These are phyloP conservation scores for Pteronura brasiliensis DNA, from an alignment of 2,113 vertebrate species.

Conservation along the genomic window DNA sequence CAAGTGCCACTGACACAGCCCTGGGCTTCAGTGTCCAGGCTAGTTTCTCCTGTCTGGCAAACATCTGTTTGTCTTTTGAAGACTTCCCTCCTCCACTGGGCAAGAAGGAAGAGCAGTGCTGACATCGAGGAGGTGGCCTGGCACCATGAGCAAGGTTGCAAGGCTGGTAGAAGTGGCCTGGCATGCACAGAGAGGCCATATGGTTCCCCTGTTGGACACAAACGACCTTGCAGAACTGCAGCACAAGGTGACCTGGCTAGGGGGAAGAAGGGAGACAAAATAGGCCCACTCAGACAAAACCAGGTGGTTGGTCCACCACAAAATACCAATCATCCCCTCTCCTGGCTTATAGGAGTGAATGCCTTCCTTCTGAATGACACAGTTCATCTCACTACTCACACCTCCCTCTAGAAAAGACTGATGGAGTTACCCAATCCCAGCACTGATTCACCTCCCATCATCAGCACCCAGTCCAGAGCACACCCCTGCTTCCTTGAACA, in stretches of 20 bases:
- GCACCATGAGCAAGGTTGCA: background rate
- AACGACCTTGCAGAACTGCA: background rate
- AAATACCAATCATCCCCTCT: background rate
- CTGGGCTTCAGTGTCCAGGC: too few relatives aligned
- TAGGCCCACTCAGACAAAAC: background rate
- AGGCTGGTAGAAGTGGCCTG: background rate
- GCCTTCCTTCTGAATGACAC: background rate
- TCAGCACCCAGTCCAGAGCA: too few relatives aligned
- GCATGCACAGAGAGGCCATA: background rate
- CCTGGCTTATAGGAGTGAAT: background rate
- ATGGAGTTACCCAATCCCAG: background rate
- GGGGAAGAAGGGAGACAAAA: background rate
- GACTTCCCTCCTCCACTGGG: background rate
- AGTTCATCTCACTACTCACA: background rate
- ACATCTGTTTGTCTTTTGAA: background rate
- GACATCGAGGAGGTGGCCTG: background rate
- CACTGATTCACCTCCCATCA: too few relatives aligned
- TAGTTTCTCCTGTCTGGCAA: background rate
- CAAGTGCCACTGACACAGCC: too few relatives aligned
- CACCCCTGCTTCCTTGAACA: too few relatives aligned
- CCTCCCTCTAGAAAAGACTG: background rate
- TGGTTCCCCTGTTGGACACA: background rate
- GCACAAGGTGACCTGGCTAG: conserved; percentile 41
- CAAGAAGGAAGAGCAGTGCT: background rate
- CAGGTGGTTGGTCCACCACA: background rate